Evolutionary conservation across 2,888 invertebrate species (phyloP).

Genomic region (Ommatoiulus sabulosus): DNA sequence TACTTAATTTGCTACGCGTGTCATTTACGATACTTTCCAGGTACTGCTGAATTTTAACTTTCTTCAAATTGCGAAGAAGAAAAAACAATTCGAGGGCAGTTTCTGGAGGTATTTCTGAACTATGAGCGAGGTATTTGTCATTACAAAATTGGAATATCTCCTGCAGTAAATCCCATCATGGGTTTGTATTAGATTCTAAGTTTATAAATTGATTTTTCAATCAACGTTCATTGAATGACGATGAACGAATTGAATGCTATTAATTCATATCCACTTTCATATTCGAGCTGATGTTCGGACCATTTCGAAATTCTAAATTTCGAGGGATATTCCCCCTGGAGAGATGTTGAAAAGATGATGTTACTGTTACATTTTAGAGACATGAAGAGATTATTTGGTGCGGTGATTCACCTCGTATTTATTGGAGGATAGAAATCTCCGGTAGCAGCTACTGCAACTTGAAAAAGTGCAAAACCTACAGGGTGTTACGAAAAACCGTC

Average conservation of each 20-base stretch:
- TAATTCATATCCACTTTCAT: too few species aligned
- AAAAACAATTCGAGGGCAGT: background rate
- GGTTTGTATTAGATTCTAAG: background rate
- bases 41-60: background rate
- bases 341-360: background rate
- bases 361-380: background rate
- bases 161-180: background rate
- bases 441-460: slow-evolving; percentile 2
- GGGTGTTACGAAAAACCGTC: background rate
- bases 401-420: background rate
- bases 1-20: background rate
- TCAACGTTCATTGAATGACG: background rate
- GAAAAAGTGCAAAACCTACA: slow-evolving; percentile 11
- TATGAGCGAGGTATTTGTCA: background rate
- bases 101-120: background rate
- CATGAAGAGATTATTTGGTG: background rate
- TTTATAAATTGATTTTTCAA: background rate
- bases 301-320: background rate
- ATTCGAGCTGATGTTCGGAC: background rate
- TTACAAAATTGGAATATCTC: background rate
- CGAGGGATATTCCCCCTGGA: background rate
- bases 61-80: background rate
- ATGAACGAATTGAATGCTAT: background rate
- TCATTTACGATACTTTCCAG: background rate
- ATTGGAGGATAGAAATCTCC: slow-evolving; percentile 14